A percentile compares a stretch with the other conserved stretches of the same genome.
Evolutionary conservation across 2,888 invertebrate genomes (phyloP).

Genomic region (Trachelus stipa): DNA sequence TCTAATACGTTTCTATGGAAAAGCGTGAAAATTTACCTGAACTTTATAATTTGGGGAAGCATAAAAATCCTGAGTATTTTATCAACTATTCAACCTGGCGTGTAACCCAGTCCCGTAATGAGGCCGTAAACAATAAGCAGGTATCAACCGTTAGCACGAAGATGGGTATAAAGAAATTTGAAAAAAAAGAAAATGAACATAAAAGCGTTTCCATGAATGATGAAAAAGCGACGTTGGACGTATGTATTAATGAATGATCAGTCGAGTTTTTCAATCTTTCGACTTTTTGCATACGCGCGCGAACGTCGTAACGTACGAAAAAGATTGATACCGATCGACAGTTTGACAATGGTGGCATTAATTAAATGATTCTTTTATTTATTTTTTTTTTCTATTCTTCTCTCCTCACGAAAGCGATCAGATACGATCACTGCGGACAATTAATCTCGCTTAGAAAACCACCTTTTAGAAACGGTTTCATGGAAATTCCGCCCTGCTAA

Average conservation of each 20-base stretch:
- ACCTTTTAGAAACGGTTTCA: background rate
- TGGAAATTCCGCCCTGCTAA: background rate
- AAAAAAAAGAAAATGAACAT: background rate
- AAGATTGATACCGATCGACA: background rate
- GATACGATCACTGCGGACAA: background rate
- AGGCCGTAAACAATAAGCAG: background rate
- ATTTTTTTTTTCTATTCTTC: background rate
- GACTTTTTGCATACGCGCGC: background rate
- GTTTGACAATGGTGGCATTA: conserved; percentile 1
- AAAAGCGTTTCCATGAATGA: background rate
- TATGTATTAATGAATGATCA: background rate
- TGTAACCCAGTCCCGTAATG: background rate
- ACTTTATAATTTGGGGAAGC: background rate
- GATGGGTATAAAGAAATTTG: background rate
- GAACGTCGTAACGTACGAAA: background rate
- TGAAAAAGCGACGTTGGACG: background rate
- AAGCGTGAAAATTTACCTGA: background rate
- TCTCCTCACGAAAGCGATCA: background rate
- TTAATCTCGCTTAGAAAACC: background rate
- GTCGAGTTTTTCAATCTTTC: background rate
- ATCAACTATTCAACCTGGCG: background rate
- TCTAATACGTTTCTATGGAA: background rate
- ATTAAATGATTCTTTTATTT: conserved; percentile 5
- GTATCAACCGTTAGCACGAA: background rate
- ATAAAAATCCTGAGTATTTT: conserved; percentile 10